Conservation (phyloP, 2,888 invertebrate genomes). For the Platycheirus rosarum region DNA sequence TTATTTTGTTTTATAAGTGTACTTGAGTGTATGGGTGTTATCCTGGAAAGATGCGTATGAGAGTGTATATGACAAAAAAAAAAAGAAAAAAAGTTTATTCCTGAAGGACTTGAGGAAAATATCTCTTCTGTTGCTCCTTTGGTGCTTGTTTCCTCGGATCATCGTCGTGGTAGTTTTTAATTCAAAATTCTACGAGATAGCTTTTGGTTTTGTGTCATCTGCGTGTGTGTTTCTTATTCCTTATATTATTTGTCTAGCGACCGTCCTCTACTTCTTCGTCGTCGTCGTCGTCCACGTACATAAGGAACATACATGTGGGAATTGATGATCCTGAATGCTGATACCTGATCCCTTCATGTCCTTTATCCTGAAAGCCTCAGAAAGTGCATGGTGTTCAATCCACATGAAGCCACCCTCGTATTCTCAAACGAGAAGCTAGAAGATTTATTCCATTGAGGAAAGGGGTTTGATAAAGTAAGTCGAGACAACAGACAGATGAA, state of each 20-base stretch:
- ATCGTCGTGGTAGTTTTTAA: conserved; percentile 59
- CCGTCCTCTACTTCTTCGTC: conserved; percentile 1
- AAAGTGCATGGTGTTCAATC: conserved; percentile 26
- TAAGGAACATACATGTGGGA: background rate
- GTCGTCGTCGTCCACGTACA: background rate
- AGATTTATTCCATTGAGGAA: background rate
- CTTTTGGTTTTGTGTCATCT: conserved; percentile 63
- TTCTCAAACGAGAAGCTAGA: too few species aligned
- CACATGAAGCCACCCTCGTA: conserved; percentile 1
- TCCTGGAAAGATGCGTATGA: conserved; percentile 1
- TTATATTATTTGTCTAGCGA: conserved; percentile 47
- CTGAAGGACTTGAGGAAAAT: conserved; percentile 30
- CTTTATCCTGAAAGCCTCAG: conserved; percentile 29
- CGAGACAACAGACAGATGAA: conserved; percentile 46
- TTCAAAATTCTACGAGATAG: conserved; percentile 66
- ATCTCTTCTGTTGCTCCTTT: background rate
- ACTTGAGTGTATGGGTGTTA: background rate
- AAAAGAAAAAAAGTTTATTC: conserved; percentile 16
- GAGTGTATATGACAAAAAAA: conserved; percentile 2
- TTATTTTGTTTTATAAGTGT: background rate
- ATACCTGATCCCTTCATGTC: conserved; percentile 6
- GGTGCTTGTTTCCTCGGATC: conserved; percentile 8
- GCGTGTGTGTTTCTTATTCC: conserved; percentile 49
- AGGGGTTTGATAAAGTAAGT: conserved; percentile 36
- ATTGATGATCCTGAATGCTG: conserved; percentile 10